Base-by-base conservation (phyloP, 1,140 invertebrate genomes). In the Streblospio benedicti region DNA sequence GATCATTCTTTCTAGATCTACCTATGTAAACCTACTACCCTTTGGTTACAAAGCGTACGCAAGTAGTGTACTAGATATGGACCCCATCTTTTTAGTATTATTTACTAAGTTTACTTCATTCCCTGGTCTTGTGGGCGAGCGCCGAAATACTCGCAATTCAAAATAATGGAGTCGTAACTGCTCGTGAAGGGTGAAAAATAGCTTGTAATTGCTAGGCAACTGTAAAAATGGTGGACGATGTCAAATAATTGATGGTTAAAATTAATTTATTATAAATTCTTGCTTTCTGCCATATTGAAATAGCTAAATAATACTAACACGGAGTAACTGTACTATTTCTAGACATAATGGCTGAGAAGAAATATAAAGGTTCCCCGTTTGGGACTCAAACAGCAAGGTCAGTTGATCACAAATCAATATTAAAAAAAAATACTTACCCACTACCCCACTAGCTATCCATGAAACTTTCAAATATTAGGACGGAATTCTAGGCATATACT, bases 341-440 rank as follows among this genome's bases (percentile, higher is more conserved):
- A 9, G 45, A 27, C 14, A 54, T 31, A 55, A 71, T 70, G 70
- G 66, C 64, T 18, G 68, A 69, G 35, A 75, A 75, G 55, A 75
- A 72, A 53, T 75, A 62, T 57, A 61, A 44, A 50, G 73, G 73
- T 44, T 69, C 71, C 35, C 73, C 73, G 9, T 75, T 75, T 65
- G 73, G 73, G 30, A 69, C 68, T 27, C 73, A 75, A 60, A 72
- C 68, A 16, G 69, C 71, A 30, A 70, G 73, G 73, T 73, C 9
- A 38, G 9, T 38, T 9, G 35, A 38, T n/a, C n/a, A 9, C n/a
- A 38, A n/a, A 38, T n/a, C 35, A 38, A n/a, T 38, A 38, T 9
- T 9, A n/a, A n/a, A n/a, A 9, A 38, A 38, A 9, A 9, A n/a
- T 9, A 9, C 16, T 16, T 51, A 5, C 4, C 16, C 28, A 25